These are phyloP conservation scores for Cricetomys ansorgei DNA, from an alignment of 2,113 vertebrate species.

Conservation along the genomic window DNA sequence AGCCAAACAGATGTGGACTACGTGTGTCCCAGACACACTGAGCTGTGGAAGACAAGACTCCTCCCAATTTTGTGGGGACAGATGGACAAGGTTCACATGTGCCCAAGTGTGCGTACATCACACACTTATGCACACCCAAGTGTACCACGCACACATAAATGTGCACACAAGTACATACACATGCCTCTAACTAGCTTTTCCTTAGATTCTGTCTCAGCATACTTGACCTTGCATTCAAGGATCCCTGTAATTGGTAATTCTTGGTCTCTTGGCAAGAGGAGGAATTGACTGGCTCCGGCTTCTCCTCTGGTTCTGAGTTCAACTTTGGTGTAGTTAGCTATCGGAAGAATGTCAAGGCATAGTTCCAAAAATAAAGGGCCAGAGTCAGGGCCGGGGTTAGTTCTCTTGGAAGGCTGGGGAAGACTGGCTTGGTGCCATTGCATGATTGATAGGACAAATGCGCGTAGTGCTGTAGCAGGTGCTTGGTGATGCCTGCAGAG, in stretches of 20 bases:
- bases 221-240: neutral
- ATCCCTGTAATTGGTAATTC: neutral
- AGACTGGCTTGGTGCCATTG: too few relatives aligned
- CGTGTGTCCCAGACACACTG: neutral
- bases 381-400: neutral
- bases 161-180: neutral
- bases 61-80: neutral
- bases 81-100: neutral
- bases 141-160: neutral
- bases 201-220: neutral
- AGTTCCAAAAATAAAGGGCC: neutral
- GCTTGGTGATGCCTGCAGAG: neutral
- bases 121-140: neutral
- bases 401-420: neutral
- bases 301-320: neutral
- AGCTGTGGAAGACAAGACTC: neutral
- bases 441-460: neutral
- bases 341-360: too few relatives aligned
- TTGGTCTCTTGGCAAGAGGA: neutral
- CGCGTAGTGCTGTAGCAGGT: neutral
- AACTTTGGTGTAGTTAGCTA: neutral
- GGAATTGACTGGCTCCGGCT: neutral
- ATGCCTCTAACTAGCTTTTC: neutral
- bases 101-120: rapidly evolving
- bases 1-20: too few relatives aligned